These are phyloP conservation scores for Pitangus sulphuratus DNA, from an alignment of 2,797 vertebrate species.

Conservation along the genomic window DNA sequence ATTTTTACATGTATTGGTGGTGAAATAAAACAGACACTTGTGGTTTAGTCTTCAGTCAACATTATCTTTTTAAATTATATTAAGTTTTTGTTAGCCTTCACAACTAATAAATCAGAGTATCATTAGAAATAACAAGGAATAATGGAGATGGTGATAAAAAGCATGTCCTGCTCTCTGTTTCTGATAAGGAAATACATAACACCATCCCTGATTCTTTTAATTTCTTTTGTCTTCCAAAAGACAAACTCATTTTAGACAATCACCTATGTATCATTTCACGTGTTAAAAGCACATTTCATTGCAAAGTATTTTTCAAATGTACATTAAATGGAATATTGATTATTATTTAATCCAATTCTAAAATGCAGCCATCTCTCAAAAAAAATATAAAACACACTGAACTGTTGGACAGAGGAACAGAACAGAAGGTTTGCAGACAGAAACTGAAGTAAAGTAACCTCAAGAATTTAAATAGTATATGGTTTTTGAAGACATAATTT, in stretches of 20 bases:
- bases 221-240: neutral
- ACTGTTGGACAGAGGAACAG: neutral
- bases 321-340: neutral
- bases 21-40: neutral
- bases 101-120: fast-evolving
- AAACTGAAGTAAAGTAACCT: neutral
- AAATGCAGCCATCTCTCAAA: neutral
- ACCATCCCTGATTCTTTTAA: neutral
- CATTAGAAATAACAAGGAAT: neutral
- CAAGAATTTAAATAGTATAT: neutral
- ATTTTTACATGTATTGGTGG: neutral
- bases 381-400: neutral
- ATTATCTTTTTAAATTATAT: neutral
- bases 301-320: neutral
- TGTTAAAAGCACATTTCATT: neutral
- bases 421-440: neutral
- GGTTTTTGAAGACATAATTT: neutral
- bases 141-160: neutral
- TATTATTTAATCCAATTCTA: neutral
- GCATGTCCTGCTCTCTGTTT: neutral
- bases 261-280: neutral
- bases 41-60: neutral
- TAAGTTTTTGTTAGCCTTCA: neutral
- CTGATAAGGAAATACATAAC: neutral
- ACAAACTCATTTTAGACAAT: neutral